Base-by-base conservation (phyloP, 1,140 invertebrate genomes). In the Monomorium pharaonis region DNA sequence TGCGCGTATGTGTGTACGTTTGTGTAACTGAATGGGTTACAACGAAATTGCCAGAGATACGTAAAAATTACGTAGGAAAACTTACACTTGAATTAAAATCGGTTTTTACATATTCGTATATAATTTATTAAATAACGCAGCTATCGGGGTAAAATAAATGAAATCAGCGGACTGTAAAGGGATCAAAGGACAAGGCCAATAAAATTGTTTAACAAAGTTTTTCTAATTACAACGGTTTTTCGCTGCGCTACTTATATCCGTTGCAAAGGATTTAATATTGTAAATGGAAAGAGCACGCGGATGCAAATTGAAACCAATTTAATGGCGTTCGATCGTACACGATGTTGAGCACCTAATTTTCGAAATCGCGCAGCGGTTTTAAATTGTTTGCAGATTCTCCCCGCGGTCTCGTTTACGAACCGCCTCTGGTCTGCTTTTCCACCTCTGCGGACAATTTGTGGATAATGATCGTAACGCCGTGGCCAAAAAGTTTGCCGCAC, bases 391-490 rank as follows among this genome's bases (percentile, higher is more conserved):
- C 67, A 42, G 37, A 81, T 80, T 77, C 62, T 80, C 76, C 27
- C n/a, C 51, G 49, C 24, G 37, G 24, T 83, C 67, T 33, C 33
- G 33, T 67, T 47, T 67, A 33, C 67, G 60, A 51, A 30, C 56
- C 51, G 65, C 33, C 47, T 58, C 47, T 42, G 78, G 37, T 74
- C 70, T 44, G 78, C 12, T 47, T 83, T 83, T 47, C 51, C 67
- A 72, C 51, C 27, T 72, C 51, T 83, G 67, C 78, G 78, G 78
- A 74, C 78, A 83, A 83, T 74, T 72, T 74, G 78, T 24, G 81
- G 44, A 84, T 84, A 84, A 84, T 84, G 69, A 63, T 62, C 58
- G 72, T 21, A 63, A 65, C 58, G 44, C n/a, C 58, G 51, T 30
- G 54, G 56, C 74, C 51, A 47, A 65, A 88, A 87, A 84, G 62